Percentiles rank a stretch among this genome's conserved stretches.
Evolutionary conservation across 2,888 invertebrate species (phyloP).

Genomic region (Drosophila mercatorum): DNA sequence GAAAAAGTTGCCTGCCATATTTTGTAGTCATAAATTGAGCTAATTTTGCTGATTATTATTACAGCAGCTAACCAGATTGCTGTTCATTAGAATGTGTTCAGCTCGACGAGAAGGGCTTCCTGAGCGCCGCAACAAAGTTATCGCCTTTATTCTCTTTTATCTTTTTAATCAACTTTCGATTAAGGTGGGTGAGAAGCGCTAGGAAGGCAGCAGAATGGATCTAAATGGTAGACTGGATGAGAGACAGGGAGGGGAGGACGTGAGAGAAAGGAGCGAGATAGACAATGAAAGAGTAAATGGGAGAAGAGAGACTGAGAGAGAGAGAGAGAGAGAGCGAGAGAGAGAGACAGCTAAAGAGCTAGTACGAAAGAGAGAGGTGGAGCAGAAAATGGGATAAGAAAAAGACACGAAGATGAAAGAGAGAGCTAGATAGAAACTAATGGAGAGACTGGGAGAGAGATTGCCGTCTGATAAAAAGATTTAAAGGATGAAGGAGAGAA

Average conservation of each 20-base stretch:
- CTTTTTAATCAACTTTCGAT: background rate
- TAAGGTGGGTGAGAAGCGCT: background rate
- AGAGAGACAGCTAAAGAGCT: too few species aligned
- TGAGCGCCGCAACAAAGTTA: too few species aligned
- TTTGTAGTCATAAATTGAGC: constrained; percentile 5
- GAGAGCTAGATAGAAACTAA: background rate
- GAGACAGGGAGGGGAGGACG: background rate
- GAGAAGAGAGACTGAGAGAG: background rate
- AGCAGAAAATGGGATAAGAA: too few species aligned
- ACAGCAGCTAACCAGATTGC: background rate
- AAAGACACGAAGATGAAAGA: too few species aligned
- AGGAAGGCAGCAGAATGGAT: background rate
- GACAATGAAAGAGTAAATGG: too few species aligned
- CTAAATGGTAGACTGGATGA: background rate
- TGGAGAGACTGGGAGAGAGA: background rate
- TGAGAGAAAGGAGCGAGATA: background rate
- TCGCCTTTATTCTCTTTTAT: background rate
- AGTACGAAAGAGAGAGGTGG: too few species aligned
- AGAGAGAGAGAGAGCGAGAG: background rate
- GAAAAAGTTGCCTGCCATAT: background rate
- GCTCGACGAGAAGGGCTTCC: too few species aligned
- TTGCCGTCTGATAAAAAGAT: too few species aligned
- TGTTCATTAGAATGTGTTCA: background rate
- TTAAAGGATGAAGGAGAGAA: background rate
- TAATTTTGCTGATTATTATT: background rate